Conservation (phyloP, 2,797 vertebrate species). For the Phoxinus dragarum region DNA sequence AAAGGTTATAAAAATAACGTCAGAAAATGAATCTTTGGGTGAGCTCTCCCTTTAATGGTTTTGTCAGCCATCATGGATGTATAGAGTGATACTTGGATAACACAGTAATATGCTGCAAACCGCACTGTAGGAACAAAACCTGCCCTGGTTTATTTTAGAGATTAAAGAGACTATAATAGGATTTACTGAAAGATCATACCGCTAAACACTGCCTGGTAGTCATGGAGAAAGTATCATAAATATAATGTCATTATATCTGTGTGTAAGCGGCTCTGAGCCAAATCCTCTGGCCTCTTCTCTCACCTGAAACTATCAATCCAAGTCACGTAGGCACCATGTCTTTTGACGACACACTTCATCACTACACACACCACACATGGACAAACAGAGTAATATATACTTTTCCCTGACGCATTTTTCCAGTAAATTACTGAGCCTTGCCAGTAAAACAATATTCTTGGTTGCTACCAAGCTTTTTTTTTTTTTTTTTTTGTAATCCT, state of each 20-base stretch:
- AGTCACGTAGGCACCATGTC: constrained; percentile 29
- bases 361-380: background rate
- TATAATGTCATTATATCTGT: background rate
- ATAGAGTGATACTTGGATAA: constrained; percentile 13
- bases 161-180: constrained; percentile 19
- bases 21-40: background rate
- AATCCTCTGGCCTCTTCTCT: constrained; percentile 29
- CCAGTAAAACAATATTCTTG: constrained; percentile 56
- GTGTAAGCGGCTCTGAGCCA: background rate
- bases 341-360: constrained; percentile 36
- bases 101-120: constrained; percentile 1
- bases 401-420: constrained; percentile 52
- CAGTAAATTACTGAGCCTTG: constrained; percentile 53
- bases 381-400: constrained; percentile 31
- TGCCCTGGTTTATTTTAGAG: background rate
- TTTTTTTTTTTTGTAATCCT: constrained; percentile 36
- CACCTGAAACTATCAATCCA: constrained; percentile 46
- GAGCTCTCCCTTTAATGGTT: background rate
- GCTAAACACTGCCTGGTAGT: constrained; percentile 24
- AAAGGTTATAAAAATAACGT: background rate
- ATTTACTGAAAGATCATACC: constrained; percentile 23
- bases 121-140: background rate
- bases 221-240: constrained; percentile 16
- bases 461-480: constrained; percentile 44
- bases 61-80: constrained; percentile 17